phyloP scores from a whole-genome alignment of 2,888 invertebrate genomes.

The Sphecodes monilicornis region DNA sequence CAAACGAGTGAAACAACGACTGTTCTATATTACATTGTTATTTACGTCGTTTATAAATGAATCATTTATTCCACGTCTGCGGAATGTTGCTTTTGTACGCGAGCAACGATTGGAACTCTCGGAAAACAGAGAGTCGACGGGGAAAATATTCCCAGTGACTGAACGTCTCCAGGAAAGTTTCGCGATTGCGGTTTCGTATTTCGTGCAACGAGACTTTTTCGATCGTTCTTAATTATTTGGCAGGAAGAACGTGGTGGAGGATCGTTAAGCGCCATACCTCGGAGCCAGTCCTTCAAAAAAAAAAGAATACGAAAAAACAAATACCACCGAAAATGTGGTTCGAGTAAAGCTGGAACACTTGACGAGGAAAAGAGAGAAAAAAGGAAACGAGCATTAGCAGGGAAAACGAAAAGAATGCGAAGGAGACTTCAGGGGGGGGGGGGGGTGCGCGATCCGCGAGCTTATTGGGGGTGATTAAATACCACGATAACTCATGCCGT shows the following conservation, averaged over 20 bases:
- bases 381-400: slow-evolving; percentile 28
- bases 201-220: slow-evolving; percentile 47
- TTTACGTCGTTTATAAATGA: not conserved
- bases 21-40: not conserved
- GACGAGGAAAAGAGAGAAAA: slow-evolving; percentile 28
- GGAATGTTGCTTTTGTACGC: not conserved
- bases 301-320: slow-evolving; percentile 13
- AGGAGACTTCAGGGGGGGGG: not conserved
- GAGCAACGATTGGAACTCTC: not conserved
- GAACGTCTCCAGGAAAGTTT: slow-evolving; percentile 46
- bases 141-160: slow-evolving; percentile 32
- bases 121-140: slow-evolving; percentile 6
- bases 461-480: slow-evolving; percentile 81
- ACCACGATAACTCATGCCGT: slow-evolving; percentile 78
- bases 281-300: slow-evolving; percentile 16
- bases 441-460: slow-evolving; percentile 63
- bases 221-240: slow-evolving; percentile 71
- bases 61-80: not conserved
- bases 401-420: slow-evolving; percentile 31
- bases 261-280: slow-evolving; percentile 59
- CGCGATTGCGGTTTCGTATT: slow-evolving; percentile 40
- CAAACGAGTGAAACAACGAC: not conserved
- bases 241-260: slow-evolving; percentile 58
- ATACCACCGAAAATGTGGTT: slow-evolving; percentile 50
- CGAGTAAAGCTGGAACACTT: slow-evolving; percentile 12